These are phyloP conservation scores for Heteropelma amictum DNA, from an alignment of 2,888 invertebrate genomes.

Conservation along the genomic window DNA sequence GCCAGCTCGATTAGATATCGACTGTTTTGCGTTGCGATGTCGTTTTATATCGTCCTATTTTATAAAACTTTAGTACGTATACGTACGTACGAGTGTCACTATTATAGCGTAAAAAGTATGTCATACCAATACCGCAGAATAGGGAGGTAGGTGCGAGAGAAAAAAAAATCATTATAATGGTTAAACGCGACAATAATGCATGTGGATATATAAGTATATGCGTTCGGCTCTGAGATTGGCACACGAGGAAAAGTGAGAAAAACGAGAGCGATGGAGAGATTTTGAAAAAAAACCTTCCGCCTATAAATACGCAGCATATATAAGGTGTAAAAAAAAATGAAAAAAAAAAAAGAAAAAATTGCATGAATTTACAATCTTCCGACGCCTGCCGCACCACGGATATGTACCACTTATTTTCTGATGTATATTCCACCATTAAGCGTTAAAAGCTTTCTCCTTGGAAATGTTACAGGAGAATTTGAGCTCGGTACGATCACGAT, in stretches of 20 bases:
- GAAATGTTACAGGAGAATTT: no score
- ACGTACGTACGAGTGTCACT: background rate
- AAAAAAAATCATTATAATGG: slow-evolving; percentile 52
- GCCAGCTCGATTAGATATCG: slow-evolving; percentile 48
- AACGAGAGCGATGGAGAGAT: background rate
- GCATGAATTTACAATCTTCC: slow-evolving; percentile 35
- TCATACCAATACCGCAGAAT: slow-evolving; percentile 36
- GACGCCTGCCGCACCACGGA: slow-evolving; percentile 34
- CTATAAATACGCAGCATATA: slow-evolving; percentile 46
- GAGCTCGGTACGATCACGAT: no score
- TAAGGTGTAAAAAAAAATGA: slow-evolving; percentile 21
- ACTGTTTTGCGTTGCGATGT: slow-evolving; percentile 30
- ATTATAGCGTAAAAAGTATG: slow-evolving; percentile 43
- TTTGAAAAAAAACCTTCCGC: background rate
- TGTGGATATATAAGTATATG: background rate
- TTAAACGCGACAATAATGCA: slow-evolving; percentile 31
- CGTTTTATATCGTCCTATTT: slow-evolving; percentile 29
- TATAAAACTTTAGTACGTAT: slow-evolving; percentile 22
- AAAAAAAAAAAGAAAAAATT: slow-evolving; percentile 8
- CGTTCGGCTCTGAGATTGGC: slow-evolving; percentile 20
- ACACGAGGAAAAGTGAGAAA: slow-evolving; percentile 4
- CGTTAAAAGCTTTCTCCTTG: background rate
- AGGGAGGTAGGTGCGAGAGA: slow-evolving; percentile 12
- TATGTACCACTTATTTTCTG: slow-evolving; percentile 40
- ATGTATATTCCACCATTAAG: background rate